Evolutionary conservation across 2,113 vertebrate species (phyloP).

Genomic region (Loxodonta africana): DNA sequence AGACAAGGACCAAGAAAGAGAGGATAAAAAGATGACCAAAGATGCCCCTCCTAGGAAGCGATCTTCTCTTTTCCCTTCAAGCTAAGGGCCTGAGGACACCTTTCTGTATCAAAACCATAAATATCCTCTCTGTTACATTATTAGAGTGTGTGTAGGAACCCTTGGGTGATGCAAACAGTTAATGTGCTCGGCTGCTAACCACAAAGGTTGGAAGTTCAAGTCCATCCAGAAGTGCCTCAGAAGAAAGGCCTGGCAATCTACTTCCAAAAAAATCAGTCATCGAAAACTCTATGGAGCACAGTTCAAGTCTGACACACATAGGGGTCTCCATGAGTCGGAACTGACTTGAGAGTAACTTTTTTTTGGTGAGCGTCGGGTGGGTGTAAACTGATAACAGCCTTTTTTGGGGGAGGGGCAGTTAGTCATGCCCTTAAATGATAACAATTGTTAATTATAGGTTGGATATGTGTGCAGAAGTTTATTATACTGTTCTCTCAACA

Average conservation of each 20-base stretch:
- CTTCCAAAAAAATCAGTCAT: background rate
- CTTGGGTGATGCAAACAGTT: background rate
- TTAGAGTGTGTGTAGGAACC: background rate
- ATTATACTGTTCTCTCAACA: background rate
- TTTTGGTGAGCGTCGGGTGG: too few species aligned
- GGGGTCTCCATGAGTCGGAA: background rate
- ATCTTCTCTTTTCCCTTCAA: background rate
- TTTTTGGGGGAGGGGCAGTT: background rate
- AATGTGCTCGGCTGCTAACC: background rate
- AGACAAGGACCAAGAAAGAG: background rate
- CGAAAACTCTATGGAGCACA: background rate
- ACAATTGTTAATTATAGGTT: background rate
- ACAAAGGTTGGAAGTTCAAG: background rate
- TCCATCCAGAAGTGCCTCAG: background rate
- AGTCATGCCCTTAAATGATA: background rate
- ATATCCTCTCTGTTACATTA: background rate
- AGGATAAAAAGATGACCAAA: background rate
- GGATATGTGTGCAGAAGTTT: background rate
- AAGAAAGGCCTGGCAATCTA: background rate
- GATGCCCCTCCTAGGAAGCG: background rate
- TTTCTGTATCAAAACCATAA: background rate
- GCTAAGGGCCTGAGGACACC: background rate
- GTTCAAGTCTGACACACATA: background rate
- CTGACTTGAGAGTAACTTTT: background rate
- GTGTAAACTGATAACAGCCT: background rate